Percentiles rank a stretch among this genome's conserved stretches.
Conservation (phyloP, 2,113 vertebrate genomes). For the Polyodon spathula region DNA sequence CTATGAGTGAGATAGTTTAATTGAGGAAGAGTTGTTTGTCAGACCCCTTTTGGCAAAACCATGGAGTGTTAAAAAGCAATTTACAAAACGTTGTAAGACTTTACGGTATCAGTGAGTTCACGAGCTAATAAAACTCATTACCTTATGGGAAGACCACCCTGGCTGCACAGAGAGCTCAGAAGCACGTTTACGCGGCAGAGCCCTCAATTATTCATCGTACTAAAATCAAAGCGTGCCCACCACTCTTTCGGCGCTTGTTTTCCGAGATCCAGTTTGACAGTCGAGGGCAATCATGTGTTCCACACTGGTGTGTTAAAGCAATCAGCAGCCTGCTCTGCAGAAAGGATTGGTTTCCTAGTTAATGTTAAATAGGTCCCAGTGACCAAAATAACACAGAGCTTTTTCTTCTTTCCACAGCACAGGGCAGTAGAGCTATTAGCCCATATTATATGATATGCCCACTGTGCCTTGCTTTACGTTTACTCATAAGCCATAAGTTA, state of each 20-base stretch:
- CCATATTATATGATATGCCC: background rate
- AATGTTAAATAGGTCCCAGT: slow-evolving; percentile 21
- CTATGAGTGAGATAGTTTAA: too few species aligned
- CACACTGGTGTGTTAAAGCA: slow-evolving; percentile 34
- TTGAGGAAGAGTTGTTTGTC: too few species aligned
- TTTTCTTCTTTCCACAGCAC: background rate
- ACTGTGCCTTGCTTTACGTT: background rate
- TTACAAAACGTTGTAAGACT: too few species aligned
- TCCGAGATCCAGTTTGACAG: slow-evolving; percentile 28
- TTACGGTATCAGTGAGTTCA: too few species aligned
- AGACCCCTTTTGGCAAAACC: too few species aligned
- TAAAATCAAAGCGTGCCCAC: slow-evolving; percentile 35
- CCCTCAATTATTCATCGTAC: slow-evolving; percentile 17
- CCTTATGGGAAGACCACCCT: slow-evolving; percentile 19
- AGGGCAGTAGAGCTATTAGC: background rate
- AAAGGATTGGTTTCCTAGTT: slow-evolving; percentile 23
- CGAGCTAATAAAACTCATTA: slow-evolving; percentile 29
- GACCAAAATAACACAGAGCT: slow-evolving; percentile 22
- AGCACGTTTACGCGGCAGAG: slow-evolving; percentile 24
- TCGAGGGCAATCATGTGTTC: slow-evolving; percentile 23
- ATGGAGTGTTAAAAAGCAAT: too few species aligned
- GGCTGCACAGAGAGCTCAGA: slow-evolving; percentile 28
- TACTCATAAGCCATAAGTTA: background rate
- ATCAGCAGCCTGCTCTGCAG: slow-evolving; percentile 24
- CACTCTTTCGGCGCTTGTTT: slow-evolving; percentile 40